A percentile compares a stretch with the other conserved stretches of the same genome.
phyloP scores from a whole-genome alignment of 2,113 vertebrate genomes.

The Engraulis encrasicolus region DNA sequence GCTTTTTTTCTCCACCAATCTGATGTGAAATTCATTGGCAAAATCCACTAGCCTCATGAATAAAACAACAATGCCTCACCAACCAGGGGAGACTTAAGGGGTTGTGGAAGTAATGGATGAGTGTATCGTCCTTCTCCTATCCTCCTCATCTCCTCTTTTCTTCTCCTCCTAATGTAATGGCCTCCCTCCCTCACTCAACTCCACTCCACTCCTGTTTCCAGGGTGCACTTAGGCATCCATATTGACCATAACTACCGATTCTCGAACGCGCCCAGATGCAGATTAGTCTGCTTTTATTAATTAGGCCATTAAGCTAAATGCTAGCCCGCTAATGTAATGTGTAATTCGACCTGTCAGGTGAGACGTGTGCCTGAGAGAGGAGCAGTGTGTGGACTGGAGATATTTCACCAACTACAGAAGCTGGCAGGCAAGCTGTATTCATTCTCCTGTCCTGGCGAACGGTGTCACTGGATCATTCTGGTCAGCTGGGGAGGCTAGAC shows the following conservation, averaged over 20 bases:
- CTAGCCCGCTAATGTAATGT: conserved; percentile 20
- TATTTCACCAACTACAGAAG: background rate
- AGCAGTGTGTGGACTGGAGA: too few species aligned
- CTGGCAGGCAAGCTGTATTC: too few species aligned
- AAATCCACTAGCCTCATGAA: conserved; percentile 10
- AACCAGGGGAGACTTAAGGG: background rate
- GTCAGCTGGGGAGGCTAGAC: too few species aligned
- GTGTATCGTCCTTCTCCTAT: background rate
- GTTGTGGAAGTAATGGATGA: background rate
- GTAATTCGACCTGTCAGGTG: conserved; percentile 15
- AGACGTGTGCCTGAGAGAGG: too few species aligned
- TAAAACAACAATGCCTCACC: background rate
- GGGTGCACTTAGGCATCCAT: background rate
- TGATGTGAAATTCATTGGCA: conserved; percentile 5
- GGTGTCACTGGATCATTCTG: background rate
- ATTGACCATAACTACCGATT: conserved; percentile 12
- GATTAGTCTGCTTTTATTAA: background rate
- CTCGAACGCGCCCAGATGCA: background rate
- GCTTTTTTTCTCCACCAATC: background rate
- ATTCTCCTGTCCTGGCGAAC: background rate
- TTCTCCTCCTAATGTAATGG: background rate
- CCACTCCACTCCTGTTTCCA: background rate
- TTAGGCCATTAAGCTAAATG: conserved; percentile 14
- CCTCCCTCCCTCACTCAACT: too few species aligned
- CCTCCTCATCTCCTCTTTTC: background rate